Base-by-base conservation (phyloP, 1,140 invertebrate genomes). In the Macrostomum lignano region DNA sequence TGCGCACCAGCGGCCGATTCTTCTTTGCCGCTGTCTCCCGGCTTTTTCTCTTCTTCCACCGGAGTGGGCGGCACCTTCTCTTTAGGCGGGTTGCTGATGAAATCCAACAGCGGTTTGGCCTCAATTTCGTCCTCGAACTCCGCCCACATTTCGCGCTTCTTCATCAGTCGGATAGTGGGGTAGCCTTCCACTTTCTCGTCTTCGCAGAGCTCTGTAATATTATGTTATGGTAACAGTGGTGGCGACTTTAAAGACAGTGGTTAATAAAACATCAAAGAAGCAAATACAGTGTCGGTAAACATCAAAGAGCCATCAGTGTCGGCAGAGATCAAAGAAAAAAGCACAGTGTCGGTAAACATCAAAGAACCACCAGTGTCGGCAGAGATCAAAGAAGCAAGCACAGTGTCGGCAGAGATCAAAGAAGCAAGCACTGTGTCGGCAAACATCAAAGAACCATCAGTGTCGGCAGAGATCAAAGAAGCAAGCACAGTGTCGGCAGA, bases 111-210 rank as follows among this genome's bases (percentile, higher is more conserved):
- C 10, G 17, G 15, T 21, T 33, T 24, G 3, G 14, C 4, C 3
- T 10, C 17, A 9, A 33, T 11, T 24, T 33, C 32, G 3, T 33
- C 32, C 26, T 33, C 32, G 17, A 24, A 33, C 26, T 33, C 32
- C 14, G 32, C 32, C 11, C 7, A 33, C 4, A 19, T 5, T 33
- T 33, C 32, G 4, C 32, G 21, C 6, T 33, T 33, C 11, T 33
- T 11, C 14, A 24, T 24, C 11, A 24, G 26, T 13, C 19, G 11
- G 7, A 33, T 17, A 10, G 32, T 33, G 13, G 32, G 32, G 19
- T 9, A 33, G 11, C 32, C 32, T 10, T 33, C 32, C 23, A 33
- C 19, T 3, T 33, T 33, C 6, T 24, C 19, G 7, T 33, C 32
- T 3, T 10, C 19, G n/a, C 32, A 33, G 9, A 33, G 11, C 17